Base-by-base conservation (phyloP, 2,888 invertebrate species). In the Theretra japonica region DNA sequence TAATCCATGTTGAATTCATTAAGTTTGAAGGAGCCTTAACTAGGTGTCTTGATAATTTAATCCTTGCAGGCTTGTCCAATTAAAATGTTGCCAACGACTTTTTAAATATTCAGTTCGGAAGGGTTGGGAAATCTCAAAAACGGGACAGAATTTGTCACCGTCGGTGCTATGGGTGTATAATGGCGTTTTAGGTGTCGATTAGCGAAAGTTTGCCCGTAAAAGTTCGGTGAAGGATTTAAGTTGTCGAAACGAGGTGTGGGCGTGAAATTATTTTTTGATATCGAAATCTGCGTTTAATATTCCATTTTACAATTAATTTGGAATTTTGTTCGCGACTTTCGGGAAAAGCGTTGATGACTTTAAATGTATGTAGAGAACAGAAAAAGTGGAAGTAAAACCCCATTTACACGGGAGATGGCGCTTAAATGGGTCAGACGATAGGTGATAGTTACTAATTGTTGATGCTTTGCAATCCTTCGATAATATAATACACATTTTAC, bases 41-140 rank as follows among this genome's bases (percentile, higher is more conserved):
- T 90, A 94, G 94, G 94, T 94, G 94, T 93, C 94, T 94, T 94
- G 92, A 94, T 94, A 94, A 94, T 94, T 94, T 94, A 94, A 94
- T 94, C 94, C 93, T 89, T 87, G 82, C 91, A 85, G 89, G 91
- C 90, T 92, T 90, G 91, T 89, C 92, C 94, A 93, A 94, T 94
- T 94, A 94, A 91, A 92, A 90, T 90, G 90, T 92, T 92, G 86
- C 88, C 91, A 91, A 93, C 92, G 93, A 94, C 92, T 94, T 94
- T 94, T 94, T 94, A 94, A 94, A 94, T 94, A 94, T 94, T 93
- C 92, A 91, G 73, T 76, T 84, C 82, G 84, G 84, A 90, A 90
- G 93, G 93, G 91, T 91, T 91, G 84, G 53, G 85, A 90, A 87
- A 83, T 86, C 88, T 88, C 86, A 89, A 92, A 92, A 93, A 92